Evolutionary conservation across 2,113 vertebrate species (phyloP).

Genomic region (Helogale parvula): DNA sequence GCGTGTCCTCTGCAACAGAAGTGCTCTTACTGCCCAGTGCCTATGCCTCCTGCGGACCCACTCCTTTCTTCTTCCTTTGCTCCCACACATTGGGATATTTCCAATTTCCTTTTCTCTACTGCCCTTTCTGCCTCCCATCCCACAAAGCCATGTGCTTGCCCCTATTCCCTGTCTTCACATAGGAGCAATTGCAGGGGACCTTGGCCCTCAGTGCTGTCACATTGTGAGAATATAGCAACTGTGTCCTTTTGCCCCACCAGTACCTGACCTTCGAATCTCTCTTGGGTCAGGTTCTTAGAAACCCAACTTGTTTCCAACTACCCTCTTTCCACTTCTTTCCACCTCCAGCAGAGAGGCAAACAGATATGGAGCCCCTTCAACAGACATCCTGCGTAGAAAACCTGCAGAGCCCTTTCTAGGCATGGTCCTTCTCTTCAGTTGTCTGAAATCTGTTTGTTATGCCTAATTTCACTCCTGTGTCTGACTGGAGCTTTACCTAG

Average conservation of each 20-base stretch:
- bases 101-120: not conserved
- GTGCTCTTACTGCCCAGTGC: not conserved
- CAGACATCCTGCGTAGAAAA: not conserved
- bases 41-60: not conserved
- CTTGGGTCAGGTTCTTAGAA: not conserved
- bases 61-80: not conserved
- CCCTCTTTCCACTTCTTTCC: not conserved
- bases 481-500: not conserved
- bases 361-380: not conserved
- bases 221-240: not conserved
- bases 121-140: not conserved
- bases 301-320: not conserved
- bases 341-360: not conserved
- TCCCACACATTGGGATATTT: not conserved
- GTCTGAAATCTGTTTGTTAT: not conserved
- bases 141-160: not conserved
- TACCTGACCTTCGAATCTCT: not conserved
- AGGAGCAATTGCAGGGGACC: not conserved
- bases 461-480: not conserved
- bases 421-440: not conserved
- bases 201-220: not conserved
- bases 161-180: not conserved
- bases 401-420: not conserved
- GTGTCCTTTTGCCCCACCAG: not conserved
- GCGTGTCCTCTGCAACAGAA: not conserved